These are phyloP conservation scores for Aporrectodea caliginosa DNA, from an alignment of 1,140 invertebrate species.

Conservation along the genomic window DNA sequence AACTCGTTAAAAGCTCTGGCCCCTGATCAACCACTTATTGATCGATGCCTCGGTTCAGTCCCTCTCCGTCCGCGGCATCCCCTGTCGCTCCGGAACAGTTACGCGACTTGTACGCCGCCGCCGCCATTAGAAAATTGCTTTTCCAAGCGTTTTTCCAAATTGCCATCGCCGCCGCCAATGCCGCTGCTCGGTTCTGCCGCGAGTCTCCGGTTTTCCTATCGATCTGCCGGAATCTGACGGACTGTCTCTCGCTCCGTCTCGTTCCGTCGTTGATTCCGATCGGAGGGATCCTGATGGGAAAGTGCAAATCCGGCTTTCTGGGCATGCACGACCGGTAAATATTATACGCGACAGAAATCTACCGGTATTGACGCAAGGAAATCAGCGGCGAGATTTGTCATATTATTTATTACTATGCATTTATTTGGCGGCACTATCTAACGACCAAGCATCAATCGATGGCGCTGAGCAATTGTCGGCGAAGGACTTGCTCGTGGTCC, in stretches of 20 bases:
- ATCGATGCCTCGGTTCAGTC: not conserved
- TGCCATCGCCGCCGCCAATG: not conserved
- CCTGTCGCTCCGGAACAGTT: not conserved
- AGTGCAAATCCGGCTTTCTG: not conserved
- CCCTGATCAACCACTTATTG: not conserved
- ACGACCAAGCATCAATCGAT: too few species aligned
- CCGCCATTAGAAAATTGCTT: not conserved
- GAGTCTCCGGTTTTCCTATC: not conserved
- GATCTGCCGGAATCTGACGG: not conserved
- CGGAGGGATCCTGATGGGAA: not conserved
- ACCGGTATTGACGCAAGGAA: too few species aligned
- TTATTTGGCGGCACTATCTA: too few species aligned
- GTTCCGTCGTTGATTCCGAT: not conserved
- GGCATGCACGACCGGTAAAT: too few species aligned
- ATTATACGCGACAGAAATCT: too few species aligned
- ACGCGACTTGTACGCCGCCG: not conserved
- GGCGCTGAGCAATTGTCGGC: too few species aligned
- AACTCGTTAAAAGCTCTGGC: not conserved
- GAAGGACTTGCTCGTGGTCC: too few species aligned
- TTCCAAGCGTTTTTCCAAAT: not conserved
- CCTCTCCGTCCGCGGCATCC: not conserved
- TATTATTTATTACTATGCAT: too few species aligned
- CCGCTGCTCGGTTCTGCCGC: not conserved
- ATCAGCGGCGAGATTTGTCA: too few species aligned
- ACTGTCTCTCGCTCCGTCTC: not conserved